A percentile compares a stretch with the other conserved stretches of the same genome.
Evolutionary conservation across 2,113 vertebrate genomes (phyloP).

Genomic region (Austrofundulus limnaeus): DNA sequence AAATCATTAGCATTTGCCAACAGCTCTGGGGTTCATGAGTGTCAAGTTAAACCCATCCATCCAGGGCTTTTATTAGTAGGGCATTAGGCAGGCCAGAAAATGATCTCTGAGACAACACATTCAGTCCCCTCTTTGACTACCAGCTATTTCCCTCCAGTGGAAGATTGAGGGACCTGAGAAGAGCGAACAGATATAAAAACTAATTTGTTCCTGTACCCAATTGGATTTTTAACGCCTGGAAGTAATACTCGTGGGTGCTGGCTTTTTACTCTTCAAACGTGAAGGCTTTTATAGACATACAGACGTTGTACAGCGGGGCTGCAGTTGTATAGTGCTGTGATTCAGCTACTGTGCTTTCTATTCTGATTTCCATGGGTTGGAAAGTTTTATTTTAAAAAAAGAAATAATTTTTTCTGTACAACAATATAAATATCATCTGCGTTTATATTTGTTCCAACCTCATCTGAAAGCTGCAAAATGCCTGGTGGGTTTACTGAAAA

Average conservation of each 20-base stretch:
- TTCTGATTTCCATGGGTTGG: conserved; percentile 6
- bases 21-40: conserved; percentile 43
- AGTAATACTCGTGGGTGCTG: conserved; percentile 41
- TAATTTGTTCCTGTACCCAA: conserved; percentile 56
- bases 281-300: conserved; percentile 25
- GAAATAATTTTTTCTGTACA: neutral
- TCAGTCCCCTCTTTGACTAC: conserved; percentile 41
- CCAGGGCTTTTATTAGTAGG: conserved; percentile 53
- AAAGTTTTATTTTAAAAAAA: conserved; percentile 7
- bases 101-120: conserved; percentile 40
- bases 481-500: neutral
- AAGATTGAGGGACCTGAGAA: conserved; percentile 43
- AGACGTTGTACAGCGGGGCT: conserved; percentile 1
- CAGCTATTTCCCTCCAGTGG: conserved; percentile 24
- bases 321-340: conserved; percentile 3
- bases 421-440: neutral
- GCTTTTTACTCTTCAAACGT: conserved; percentile 36
- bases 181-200: conserved; percentile 58
- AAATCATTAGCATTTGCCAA: conserved; percentile 53
- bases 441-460: too few species aligned
- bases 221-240: conserved; percentile 52
- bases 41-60: conserved; percentile 55
- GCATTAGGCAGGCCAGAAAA: conserved; percentile 52
- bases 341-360: conserved; percentile 6
- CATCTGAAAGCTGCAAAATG: neutral